Base-by-base conservation (phyloP, 1,140 invertebrate species). In the Globodera rostochiensis region DNA sequence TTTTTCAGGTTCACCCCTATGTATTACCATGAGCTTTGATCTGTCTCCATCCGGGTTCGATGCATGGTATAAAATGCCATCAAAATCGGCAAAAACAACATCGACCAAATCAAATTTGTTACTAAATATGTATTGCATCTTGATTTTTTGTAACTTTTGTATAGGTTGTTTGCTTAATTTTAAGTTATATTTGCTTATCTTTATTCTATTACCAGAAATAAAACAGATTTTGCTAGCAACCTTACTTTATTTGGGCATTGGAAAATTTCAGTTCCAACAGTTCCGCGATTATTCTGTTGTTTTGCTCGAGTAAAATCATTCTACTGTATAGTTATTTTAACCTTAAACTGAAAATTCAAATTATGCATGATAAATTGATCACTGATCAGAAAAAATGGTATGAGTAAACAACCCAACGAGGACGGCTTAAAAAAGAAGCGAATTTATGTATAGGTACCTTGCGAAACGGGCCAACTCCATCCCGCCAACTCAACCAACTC, bases 241-340 rank as follows among this genome's bases (percentile, higher is more conserved):
- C 19, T 60, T 50, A 81, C 74, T 80, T 81, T 47, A 15, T 25
- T 80, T 60, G 50, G 60, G 74, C 74, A 15, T 49, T 45, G 36
- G 64, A 53, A 81, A 81, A 81, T 80, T 81, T 69, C 46, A 70
- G 21, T 84, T 70, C 69, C 49, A 70, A 5, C 13, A 64, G 47
- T 83, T 80, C 74, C 67, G 15, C 71, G 76, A 69, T 77, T 66
- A 74, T 66, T 45, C 71, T 53, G 73, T 98, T 98, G 92, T 97
- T 96, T 92, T 97, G 96, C 93, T 98, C 97, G 87, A 98, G 93
- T 91, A 98, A 93, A 93, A 98, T 98, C 97, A 98, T 98, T 71
- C 6, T 64, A n/a, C n/a, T n/a, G n/a, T n/a, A 36, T 36, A 36
- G 36, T 36, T 36, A 36, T 36, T 36, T 36, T 36, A 36, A 36